Conservation (phyloP, 2,113 vertebrate genomes). For the Ginglymostoma cirratum region DNA sequence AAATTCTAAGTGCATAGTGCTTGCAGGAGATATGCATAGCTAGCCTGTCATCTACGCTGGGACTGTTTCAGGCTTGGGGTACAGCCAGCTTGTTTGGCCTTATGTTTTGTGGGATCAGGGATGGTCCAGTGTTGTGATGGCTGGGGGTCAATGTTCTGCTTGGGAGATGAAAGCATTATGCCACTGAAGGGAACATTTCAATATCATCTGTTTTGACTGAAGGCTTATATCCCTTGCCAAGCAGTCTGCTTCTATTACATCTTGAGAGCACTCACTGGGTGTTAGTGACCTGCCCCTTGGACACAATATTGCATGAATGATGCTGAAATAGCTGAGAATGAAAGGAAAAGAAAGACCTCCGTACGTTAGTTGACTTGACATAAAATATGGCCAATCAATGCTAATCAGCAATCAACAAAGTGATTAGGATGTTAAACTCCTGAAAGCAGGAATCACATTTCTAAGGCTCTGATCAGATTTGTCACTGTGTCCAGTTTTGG, state of each 20-base stretch:
- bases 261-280: neutral
- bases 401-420: neutral
- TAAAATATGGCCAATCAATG: neutral
- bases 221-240: neutral
- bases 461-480: neutral
- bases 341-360: neutral
- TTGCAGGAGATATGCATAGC: neutral
- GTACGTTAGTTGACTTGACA: neutral
- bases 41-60: neutral
- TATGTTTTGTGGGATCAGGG: neutral
- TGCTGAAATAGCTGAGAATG: neutral
- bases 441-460: neutral
- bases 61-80: neutral
- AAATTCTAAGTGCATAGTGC: neutral
- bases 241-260: neutral
- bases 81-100: neutral
- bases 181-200: neutral
- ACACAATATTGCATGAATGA: neutral
- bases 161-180: neutral
- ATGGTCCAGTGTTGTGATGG: neutral
- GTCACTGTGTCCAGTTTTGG: neutral
- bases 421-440: neutral
- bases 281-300: neutral
- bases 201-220: neutral
- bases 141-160: neutral